Evolutionary conservation across 2,797 vertebrate genomes (phyloP), one percentile per base, ranked within the genome.

Genomic region (Mycteria americana): DNA sequence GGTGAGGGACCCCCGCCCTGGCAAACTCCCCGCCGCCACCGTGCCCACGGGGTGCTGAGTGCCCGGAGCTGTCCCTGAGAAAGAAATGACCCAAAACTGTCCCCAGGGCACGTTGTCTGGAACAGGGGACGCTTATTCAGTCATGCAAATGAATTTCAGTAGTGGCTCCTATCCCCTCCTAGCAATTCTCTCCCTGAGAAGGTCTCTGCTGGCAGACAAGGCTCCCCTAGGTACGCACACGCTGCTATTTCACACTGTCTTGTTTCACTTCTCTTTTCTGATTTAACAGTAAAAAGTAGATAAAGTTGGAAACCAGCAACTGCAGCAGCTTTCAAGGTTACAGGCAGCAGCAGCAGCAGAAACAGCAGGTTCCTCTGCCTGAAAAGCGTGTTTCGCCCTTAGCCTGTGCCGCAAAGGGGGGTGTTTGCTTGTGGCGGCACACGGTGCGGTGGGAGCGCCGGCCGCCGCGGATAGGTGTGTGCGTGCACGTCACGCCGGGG

Each of bases 401-500:
- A 51, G 28, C 14, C 60, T 11, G 3, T 22, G 33, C 41, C 2
- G 0, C 4, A 4, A 16, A n/a, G 31, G 7, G 23, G 33, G 14
- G 9, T 2, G 19, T 8, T 30, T 17, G 56, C 28, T 8, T 18
- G 18, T 2, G 51, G 63, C 9, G 7, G 46, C n/a, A 10, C 0
- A 0, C 4, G 3, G 13, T 3, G 37, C 2, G 2, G 35, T 10
- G 51, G 43, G 50, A 56, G 60, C 28, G 7, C 60, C 56, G 8
- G 27, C 31, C 5, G 9, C 27, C 68, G 27, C 0, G 0, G 68
- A 33, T 37, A 54, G 28, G 31, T 59, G 45, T 4, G 10, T 7
- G 33, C 30, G 28, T 0, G 13, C 16, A 3, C 4, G 1, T 21
- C 1, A 0, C 4, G 11, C 9, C 7, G 0, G 39, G 12, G 14